These are phyloP conservation scores for Ginglymostoma cirratum DNA, from an alignment of 2,113 vertebrate genomes.

Conservation along the genomic window DNA sequence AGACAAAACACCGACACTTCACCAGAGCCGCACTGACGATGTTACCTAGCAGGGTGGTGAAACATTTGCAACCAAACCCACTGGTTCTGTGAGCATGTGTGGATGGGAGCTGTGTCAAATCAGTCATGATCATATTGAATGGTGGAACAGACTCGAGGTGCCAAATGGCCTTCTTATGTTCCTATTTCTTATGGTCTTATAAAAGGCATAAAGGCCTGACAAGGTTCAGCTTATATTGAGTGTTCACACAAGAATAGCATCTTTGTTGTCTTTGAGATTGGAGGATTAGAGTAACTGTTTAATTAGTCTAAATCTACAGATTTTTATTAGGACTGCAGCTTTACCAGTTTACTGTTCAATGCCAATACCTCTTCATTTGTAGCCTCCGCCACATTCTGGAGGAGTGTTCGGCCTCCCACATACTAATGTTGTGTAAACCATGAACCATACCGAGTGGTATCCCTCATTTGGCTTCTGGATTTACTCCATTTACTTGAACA, in stretches of 20 bases:
- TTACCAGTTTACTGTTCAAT: neutral
- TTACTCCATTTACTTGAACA: neutral
- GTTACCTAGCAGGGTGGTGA: no score
- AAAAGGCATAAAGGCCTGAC: neutral
- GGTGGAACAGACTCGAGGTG: no score
- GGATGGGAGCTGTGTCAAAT: no score
- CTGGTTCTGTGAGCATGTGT: no score
- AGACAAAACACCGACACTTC: no score
- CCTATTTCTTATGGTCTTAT: neutral
- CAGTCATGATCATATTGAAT: no score
- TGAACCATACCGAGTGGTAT: neutral
- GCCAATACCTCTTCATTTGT: neutral
- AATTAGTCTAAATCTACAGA: neutral
- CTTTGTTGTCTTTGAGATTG: neutral
- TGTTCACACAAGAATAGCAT: neutral
- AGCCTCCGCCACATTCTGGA: neutral
- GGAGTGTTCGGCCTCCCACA: neutral
- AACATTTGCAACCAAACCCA: no score
- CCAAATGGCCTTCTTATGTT: no score
- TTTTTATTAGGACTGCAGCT: neutral
- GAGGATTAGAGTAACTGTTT: neutral
- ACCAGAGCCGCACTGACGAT: no score
- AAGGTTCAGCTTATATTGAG: neutral
- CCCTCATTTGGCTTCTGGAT: neutral
- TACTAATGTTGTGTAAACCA: neutral